Conservation (phyloP, 2,888 invertebrate genomes). For the Hyposoter didymator region DNA sequence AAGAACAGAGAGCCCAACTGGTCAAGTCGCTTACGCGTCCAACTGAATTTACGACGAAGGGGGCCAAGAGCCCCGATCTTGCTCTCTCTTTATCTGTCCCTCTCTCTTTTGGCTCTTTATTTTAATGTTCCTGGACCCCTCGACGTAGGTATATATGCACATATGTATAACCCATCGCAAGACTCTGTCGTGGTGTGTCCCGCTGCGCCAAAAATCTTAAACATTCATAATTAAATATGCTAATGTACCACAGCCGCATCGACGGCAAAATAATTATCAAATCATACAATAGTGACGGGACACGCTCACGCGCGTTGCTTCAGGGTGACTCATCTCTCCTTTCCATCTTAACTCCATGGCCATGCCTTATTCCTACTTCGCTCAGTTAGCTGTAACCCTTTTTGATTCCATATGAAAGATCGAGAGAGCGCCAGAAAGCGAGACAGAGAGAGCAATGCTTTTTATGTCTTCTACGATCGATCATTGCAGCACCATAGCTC, state of each 20-base stretch:
- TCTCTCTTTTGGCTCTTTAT: constrained; percentile 80
- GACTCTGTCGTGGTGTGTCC: constrained; percentile 75
- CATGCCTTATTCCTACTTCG: constrained; percentile 9
- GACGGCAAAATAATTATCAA: constrained; percentile 82
- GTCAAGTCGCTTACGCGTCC: constrained; percentile 76
- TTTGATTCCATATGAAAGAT: constrained; percentile 8
- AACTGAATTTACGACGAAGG: constrained; percentile 80
- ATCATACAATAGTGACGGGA: constrained; percentile 79
- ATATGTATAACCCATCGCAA: constrained; percentile 52
- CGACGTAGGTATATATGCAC: constrained; percentile 48
- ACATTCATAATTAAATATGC: constrained; percentile 84
- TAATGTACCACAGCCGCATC: constrained; percentile 81
- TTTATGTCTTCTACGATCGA: constrained; percentile 4
- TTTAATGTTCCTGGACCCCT: constrained; percentile 77
- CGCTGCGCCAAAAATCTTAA: constrained; percentile 82
- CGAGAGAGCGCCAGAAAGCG: not conserved
- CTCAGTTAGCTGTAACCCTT: constrained; percentile 11
- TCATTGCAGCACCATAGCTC: not conserved
- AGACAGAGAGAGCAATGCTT: not conserved
- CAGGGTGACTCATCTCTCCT: constrained; percentile 52
- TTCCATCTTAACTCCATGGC: constrained; percentile 12
- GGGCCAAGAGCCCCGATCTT: constrained; percentile 67
- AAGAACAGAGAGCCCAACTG: constrained; percentile 77
- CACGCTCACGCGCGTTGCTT: constrained; percentile 61
- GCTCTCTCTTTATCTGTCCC: constrained; percentile 5